phyloP scores from a whole-genome alignment of 2,797 vertebrate species.

The Monodelphis domestica region DNA sequence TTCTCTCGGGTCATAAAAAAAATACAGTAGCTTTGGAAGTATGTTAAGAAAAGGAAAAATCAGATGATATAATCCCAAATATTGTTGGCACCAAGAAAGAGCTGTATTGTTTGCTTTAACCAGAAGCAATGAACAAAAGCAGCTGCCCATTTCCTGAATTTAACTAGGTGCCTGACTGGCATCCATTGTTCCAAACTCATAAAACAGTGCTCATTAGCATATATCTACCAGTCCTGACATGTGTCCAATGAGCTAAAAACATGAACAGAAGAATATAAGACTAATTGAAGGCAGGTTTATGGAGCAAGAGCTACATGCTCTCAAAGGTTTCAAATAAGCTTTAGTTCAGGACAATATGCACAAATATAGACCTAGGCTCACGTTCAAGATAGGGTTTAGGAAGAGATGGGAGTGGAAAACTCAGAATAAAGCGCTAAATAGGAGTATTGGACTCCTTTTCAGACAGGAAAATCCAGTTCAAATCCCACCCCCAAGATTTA shows the following conservation, averaged over 20 bases:
- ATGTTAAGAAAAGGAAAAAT: constrained; percentile 64
- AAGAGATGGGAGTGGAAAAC: background rate
- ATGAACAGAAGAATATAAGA: background rate
- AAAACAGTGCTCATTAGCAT: constrained; percentile 50
- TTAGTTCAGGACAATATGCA: background rate
- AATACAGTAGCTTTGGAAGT: constrained; percentile 36
- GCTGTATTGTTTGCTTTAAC: constrained; percentile 58
- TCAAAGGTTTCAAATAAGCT: background rate
- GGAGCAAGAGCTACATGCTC: background rate
- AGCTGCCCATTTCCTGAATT: constrained; percentile 69
- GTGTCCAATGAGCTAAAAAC: constrained; percentile 22
- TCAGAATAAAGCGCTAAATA: background rate
- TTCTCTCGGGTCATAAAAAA: constrained; percentile 23
- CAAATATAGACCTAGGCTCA: background rate
- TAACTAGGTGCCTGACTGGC: constrained; percentile 58
- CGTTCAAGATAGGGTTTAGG: background rate
- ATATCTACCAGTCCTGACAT: constrained; percentile 43
- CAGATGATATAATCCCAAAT: constrained; percentile 46
- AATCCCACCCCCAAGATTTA: background rate
- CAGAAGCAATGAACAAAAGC: constrained; percentile 71
- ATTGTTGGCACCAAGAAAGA: constrained; percentile 67
- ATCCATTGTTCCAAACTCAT: constrained; percentile 53
- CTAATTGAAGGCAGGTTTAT: background rate
- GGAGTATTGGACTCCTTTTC: background rate
- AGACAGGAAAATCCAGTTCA: background rate